Base-by-base conservation (phyloP, 1,140 invertebrate species). In the Megathymus violae region DNA sequence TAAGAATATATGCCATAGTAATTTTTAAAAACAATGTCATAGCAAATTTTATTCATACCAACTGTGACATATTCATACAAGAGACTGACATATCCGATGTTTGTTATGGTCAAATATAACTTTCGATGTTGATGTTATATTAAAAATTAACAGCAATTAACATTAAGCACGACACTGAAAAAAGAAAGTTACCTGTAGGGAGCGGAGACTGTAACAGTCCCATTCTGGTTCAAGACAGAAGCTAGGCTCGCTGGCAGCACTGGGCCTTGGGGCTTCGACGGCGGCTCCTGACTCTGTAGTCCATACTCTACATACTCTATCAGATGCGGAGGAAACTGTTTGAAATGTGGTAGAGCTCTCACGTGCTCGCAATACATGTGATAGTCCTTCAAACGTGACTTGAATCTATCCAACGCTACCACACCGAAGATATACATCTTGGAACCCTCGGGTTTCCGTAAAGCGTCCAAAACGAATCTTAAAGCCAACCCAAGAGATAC, bases 381-480 rank as follows among this genome's bases (percentile, higher is more conserved):
- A 79, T 98, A 99, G 51, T 99, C 97, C 89, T 98, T 98, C 16
- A 99, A 89, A 47, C 97, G 94, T 10, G 93, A 95, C 86, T 98
- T 99, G 80, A 99, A 99, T 40, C 97, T 92, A 89, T 99, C 98
- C 19, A 99, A 85, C 7, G 98, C 98, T 0, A 97, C 97, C 60
- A 99, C 96, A 22, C 98, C 98, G 92, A 99, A 99, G 79, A 96
- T 97, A 82, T 98, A 99, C 96, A 99, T 98, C 91, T 99, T 99
- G 61, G 94, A 96, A 15, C 95, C 96, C 62, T 96, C 95, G 0
- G 96, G 95, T 88, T 99, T 99, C 48, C 96, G 94, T 0, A 99
- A 89, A 0, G 97, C 97, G 75, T 99, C 98, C 25, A 99, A 87
- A 4, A 99, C 98, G 85, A 96, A 99, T 64, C 97, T 92, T 19